These are phyloP conservation scores for Centropus bengalensis DNA, from an alignment of 2,113 vertebrate genomes.

Conservation along the genomic window DNA sequence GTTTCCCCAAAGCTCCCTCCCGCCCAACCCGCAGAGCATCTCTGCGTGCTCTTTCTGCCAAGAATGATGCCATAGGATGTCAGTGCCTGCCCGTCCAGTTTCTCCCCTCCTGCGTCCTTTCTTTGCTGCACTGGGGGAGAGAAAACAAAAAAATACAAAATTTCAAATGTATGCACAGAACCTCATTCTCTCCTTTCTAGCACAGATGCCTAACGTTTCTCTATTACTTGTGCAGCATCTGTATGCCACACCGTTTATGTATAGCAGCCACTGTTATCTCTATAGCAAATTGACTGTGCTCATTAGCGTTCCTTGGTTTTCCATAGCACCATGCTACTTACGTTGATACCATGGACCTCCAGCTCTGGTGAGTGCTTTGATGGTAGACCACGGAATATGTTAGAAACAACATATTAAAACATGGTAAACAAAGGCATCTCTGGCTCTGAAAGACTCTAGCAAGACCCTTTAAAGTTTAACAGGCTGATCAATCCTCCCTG, in stretches of 20 bases:
- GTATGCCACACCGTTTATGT: not conserved
- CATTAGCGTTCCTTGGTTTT: not conserved
- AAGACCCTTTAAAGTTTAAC: not conserved
- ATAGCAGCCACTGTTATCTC: not conserved
- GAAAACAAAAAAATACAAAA: not conserved
- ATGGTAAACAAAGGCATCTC: not conserved
- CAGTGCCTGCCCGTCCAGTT: constrained; percentile 31
- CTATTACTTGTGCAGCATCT: not conserved
- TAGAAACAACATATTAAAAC: not conserved
- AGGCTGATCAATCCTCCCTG: not conserved
- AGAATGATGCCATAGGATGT: constrained; percentile 55
- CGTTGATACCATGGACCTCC: not conserved
- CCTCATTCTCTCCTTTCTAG: not conserved
- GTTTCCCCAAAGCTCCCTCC: constrained; percentile 60
- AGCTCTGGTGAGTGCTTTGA: not conserved
- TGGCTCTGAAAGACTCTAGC: not conserved
- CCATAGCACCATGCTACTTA: not conserved
- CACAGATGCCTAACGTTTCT: not conserved
- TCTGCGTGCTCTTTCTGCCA: constrained; percentile 27
- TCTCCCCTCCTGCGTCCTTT: constrained; percentile 59
- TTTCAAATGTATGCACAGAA: not conserved
- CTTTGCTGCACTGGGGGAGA: not conserved
- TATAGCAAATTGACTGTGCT: not conserved
- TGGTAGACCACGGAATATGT: not conserved
- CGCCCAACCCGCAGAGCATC: constrained; percentile 53